These are phyloP conservation scores for Neodiprion fabricii DNA, from an alignment of 1,140 invertebrate genomes.

Conservation along the genomic window DNA sequence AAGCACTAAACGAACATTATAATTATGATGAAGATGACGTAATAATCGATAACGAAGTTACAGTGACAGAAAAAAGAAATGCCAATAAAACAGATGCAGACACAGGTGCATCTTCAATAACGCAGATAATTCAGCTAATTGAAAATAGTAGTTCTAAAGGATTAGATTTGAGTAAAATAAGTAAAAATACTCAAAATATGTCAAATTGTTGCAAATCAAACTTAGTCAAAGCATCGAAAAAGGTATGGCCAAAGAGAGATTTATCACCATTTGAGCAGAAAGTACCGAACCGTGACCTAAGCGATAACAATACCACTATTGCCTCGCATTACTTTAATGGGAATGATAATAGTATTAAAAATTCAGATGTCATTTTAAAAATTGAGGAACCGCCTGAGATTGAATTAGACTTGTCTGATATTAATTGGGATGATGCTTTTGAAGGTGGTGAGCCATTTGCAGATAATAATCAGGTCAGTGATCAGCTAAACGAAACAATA, in stretches of 20 bases:
- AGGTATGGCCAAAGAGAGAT: not conserved
- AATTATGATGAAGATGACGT: not conserved
- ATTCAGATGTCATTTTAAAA: not conserved
- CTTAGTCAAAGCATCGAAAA: not conserved
- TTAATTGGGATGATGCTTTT: not conserved
- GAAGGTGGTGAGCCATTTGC: not conserved
- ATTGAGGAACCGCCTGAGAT: not conserved
- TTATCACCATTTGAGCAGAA: not conserved
- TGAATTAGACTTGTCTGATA: not conserved
- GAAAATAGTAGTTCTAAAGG: not conserved
- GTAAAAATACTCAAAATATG: not conserved
- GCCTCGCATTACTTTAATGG: not conserved
- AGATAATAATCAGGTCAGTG: not conserved
- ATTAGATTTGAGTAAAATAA: not conserved
- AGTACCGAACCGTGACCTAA: not conserved
- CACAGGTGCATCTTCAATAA: not conserved
- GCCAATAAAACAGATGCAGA: not conserved
- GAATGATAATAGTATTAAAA: not conserved
- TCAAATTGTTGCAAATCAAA: not conserved
- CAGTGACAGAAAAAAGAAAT: slow-evolving; percentile 22
- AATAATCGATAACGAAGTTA: slow-evolving; percentile 28
- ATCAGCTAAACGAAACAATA: not conserved
- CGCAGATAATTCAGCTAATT: not conserved
- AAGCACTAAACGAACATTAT: not conserved
- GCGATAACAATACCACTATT: not conserved